These are phyloP conservation scores for Shargacucullia verbasci DNA, from an alignment of 2,888 invertebrate species.

Conservation along the genomic window DNA sequence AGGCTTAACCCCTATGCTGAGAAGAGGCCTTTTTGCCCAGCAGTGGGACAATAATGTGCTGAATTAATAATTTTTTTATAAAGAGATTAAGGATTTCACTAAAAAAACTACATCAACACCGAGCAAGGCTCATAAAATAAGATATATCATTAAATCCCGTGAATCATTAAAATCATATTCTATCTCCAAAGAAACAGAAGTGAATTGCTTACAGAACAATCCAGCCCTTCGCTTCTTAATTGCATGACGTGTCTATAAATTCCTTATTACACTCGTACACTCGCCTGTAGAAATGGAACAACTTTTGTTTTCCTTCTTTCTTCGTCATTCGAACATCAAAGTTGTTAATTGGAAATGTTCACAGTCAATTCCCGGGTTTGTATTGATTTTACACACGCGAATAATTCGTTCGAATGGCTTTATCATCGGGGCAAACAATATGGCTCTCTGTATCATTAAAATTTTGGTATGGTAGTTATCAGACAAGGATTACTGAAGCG, in stretches of 20 bases:
- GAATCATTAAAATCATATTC: too few relatives aligned
- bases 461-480: constrained; percentile 46
- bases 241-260: background rate
- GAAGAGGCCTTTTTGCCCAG: too few relatives aligned
- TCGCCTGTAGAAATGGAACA: constrained; percentile 33
- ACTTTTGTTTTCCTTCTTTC: constrained; percentile 47
- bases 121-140: too few relatives aligned
- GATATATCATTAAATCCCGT: too few relatives aligned
- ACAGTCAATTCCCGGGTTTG: constrained; percentile 48
- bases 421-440: constrained; percentile 34
- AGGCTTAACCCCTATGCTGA: too few relatives aligned
- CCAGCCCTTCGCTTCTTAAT: background rate
- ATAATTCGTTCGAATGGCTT: constrained; percentile 42
- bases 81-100: too few relatives aligned
- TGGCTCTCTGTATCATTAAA: constrained; percentile 29
- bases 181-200: too few relatives aligned
- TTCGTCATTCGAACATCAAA: constrained; percentile 35
- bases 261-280: constrained; percentile 6
- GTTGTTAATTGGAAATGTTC: constrained; percentile 56
- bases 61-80: too few relatives aligned
- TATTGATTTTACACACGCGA: constrained; percentile 48
- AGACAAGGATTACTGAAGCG: constrained; percentile 40
- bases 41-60: too few relatives aligned
- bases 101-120: too few relatives aligned
- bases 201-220: too few relatives aligned